Percentiles rank a stretch among this genome's conserved stretches.
phyloP scores from a whole-genome alignment of 2,797 vertebrate species.

The Centropyge bicolor region DNA sequence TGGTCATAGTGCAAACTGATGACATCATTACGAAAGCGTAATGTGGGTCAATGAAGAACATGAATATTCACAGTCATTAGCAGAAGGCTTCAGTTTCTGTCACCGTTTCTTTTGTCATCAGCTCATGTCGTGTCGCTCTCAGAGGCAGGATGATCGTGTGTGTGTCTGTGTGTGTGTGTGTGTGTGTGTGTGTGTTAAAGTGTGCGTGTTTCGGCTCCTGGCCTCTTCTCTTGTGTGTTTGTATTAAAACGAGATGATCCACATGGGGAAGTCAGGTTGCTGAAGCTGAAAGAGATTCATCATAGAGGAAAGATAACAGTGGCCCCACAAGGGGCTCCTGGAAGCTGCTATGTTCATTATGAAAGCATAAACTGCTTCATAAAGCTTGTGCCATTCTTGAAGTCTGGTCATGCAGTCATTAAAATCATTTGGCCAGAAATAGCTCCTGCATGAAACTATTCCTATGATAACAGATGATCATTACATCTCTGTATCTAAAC shows the following conservation, averaged over 20 bases:
- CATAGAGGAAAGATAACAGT: not conserved
- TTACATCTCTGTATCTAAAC: not conserved
- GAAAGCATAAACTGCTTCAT: not conserved
- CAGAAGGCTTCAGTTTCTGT: constrained; percentile 2
- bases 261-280: not conserved
- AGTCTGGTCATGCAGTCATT: too few relatives aligned
- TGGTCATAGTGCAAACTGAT: constrained; percentile 21
- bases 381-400: not conserved
- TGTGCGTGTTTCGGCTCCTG: constrained; percentile 6
- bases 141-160: not conserved
- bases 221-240: not conserved
- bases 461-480: not conserved
- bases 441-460: rapidly evolving
- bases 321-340: not conserved
- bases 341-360: not conserved
- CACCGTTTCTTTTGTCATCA: constrained; percentile 27
- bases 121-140: not conserved
- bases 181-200: constrained; percentile 1
- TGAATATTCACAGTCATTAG: constrained; percentile 67
- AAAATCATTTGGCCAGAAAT: not conserved
- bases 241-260: not conserved
- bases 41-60: constrained; percentile 57
- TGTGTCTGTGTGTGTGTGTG: constrained; percentile 23
- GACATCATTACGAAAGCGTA: constrained; percentile 47
- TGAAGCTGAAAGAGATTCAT: not conserved